These are phyloP conservation scores for Jacana jacana DNA, from an alignment of 2,113 vertebrate species.

Conservation along the genomic window DNA sequence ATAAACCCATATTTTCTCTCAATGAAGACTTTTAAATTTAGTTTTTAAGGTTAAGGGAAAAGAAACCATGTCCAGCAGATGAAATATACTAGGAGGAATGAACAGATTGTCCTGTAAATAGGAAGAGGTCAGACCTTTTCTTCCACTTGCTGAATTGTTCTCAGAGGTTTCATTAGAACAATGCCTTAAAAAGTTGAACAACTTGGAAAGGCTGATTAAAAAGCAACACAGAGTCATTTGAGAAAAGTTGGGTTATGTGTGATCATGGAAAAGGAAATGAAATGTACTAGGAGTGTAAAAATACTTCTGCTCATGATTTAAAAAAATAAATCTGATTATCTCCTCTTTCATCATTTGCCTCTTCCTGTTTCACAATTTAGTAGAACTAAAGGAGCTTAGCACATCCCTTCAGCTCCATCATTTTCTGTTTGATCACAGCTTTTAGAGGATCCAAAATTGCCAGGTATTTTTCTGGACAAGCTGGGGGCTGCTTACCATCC, in stretches of 20 bases:
- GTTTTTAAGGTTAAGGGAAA: constrained; percentile 17
- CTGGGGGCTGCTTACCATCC: not conserved
- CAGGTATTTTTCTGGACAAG: not conserved
- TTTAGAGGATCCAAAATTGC: not conserved
- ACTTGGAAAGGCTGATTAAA: not conserved
- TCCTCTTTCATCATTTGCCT: not conserved
- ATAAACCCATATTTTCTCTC: not conserved
- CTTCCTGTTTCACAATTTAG: not conserved
- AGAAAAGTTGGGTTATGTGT: not conserved
- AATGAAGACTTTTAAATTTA: not conserved
- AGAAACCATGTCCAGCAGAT: not conserved
- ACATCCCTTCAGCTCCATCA: not conserved
- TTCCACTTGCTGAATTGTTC: not conserved
- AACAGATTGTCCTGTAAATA: not conserved
- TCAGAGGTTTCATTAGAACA: not conserved
- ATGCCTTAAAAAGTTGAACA: not conserved
- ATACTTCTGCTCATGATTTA: not conserved
- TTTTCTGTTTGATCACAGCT: not conserved
- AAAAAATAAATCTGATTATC: not conserved
- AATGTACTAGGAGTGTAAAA: not conserved
- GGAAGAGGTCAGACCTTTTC: not conserved
- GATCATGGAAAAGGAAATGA: not conserved
- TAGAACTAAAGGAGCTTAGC: not conserved
- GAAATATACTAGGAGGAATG: not conserved
- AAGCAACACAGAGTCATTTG: not conserved